Evolutionary conservation across 2,113 vertebrate species (phyloP).

Genomic region (Romanogobio albipinnatus): DNA sequence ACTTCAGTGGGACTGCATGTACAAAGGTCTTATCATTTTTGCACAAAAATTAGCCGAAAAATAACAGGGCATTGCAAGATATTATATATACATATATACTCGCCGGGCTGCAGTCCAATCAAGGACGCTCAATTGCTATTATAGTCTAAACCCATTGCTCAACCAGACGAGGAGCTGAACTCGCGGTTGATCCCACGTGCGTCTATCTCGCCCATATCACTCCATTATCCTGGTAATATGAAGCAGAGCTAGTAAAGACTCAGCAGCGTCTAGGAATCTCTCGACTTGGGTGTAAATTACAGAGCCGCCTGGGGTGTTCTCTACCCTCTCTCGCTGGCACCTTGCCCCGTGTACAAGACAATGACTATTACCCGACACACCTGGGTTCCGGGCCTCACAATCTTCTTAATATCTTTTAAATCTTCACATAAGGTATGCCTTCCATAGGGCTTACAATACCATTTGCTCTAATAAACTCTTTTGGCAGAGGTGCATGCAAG

Average conservation of each 20-base stretch:
- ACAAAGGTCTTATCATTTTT: too few species aligned
- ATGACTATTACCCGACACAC: constrained; percentile 82
- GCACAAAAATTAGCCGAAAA: too few species aligned
- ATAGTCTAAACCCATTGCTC: constrained; percentile 14
- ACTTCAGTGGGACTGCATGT: too few species aligned
- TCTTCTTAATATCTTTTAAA: constrained; percentile 85
- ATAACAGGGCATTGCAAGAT: background rate
- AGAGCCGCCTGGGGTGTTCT: constrained; percentile 57
- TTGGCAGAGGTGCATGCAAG: constrained; percentile 80
- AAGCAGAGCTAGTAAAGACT: constrained; percentile 1
- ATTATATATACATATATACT: too few species aligned
- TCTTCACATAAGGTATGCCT: constrained; percentile 86
- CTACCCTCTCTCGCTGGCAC: constrained; percentile 62
- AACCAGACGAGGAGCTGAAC: constrained; percentile 21
- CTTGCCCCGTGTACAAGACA: constrained; percentile 69
- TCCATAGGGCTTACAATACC: constrained; percentile 85
- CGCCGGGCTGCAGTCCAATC: background rate
- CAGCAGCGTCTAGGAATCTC: constrained; percentile 54
- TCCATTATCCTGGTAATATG: background rate
- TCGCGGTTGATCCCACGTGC: background rate
- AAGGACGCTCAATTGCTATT: background rate
- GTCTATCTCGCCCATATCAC: constrained; percentile 1
- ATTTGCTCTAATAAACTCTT: constrained; percentile 88
- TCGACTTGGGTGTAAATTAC: constrained; percentile 59
- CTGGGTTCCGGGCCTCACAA: constrained; percentile 78